Percentiles rank a stretch among this genome's conserved stretches.
Evolutionary conservation across 30 jellyfish, hydroid and myxozoan species (phyloP).

Genomic region (Pelagia noctiluca): DNA sequence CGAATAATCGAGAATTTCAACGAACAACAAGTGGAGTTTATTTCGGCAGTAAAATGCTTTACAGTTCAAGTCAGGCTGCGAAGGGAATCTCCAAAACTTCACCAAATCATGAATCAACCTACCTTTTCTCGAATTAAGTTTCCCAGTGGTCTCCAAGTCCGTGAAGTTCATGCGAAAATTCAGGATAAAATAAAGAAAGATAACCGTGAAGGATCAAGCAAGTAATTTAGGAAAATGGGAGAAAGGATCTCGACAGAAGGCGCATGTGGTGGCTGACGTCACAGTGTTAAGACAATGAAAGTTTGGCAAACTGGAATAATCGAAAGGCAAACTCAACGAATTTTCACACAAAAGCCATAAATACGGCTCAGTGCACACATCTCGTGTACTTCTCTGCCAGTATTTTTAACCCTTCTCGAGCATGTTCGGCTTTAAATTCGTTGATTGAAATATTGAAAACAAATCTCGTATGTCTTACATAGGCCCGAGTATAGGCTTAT

Average conservation of each 20-base stretch:
- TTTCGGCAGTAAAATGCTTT: not conserved
- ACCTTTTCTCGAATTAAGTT: conserved; percentile 43
- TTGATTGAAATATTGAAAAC: too few species aligned
- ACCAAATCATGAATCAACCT: not conserved
- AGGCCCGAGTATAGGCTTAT: too few species aligned
- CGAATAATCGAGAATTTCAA: conserved; percentile 58
- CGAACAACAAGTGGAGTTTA: not conserved
- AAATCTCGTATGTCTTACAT: too few species aligned
- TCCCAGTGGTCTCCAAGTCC: conserved; percentile 26
- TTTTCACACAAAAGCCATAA: not conserved
- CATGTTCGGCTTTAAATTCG: too few species aligned
- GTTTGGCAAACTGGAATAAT: conserved; percentile 56
- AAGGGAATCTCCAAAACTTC: conserved; percentile 30
- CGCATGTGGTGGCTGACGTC: conserved; percentile 99
- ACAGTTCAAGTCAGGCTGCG: not conserved
- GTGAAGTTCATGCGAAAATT: conserved; percentile 65
- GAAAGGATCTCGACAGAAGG: conserved; percentile 87
- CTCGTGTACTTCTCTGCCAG: too few species aligned
- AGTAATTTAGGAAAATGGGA: conserved; percentile 86
- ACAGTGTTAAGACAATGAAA: conserved; percentile 73
- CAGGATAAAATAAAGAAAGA: conserved; percentile 82
- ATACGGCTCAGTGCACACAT: conserved; percentile 1
- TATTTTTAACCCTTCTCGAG: too few species aligned
- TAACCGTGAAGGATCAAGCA: conserved; percentile 83
- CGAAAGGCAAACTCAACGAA: not conserved